Conservation (phyloP, 2,113 vertebrate genomes). For the Albula glossodonta region DNA sequence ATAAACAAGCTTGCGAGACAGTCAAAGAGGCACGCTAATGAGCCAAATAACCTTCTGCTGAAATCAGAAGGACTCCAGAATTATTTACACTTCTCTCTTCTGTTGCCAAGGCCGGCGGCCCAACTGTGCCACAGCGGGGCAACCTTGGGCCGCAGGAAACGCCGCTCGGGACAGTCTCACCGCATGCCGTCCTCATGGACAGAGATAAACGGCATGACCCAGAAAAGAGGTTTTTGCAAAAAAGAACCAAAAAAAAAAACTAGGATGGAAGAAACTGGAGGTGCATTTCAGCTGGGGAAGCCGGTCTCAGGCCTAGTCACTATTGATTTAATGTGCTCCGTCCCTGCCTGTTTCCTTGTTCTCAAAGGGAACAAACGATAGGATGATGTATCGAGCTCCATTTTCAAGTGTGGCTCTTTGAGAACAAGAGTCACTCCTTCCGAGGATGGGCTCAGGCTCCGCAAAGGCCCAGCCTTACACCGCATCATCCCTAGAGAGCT, state of each 20-base stretch:
- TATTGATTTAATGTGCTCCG: conserved; percentile 11
- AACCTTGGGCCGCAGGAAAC: conserved; percentile 19
- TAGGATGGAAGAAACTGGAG: background rate
- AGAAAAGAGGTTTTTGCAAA: background rate
- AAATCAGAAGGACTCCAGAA: background rate
- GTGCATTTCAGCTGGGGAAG: background rate
- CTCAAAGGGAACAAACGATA: conserved; percentile 11
- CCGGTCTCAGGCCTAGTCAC: background rate
- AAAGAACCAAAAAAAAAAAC: background rate
- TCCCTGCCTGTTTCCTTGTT: background rate
- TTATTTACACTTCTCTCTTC: background rate
- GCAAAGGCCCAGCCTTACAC: background rate
- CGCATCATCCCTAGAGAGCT: background rate
- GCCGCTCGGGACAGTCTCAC: background rate
- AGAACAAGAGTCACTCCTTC: conserved; percentile 10
- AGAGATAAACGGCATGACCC: background rate
- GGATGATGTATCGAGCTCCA: background rate
- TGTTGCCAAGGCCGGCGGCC: conserved; percentile 1
- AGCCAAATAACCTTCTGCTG: background rate
- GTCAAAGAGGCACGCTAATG: conserved; percentile 12
- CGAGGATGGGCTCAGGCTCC: background rate
- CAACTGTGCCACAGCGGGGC: background rate
- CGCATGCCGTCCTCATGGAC: conserved; percentile 13
- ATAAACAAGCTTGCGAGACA: conserved; percentile 1
- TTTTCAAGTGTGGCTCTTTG: background rate